Evolutionary conservation across 2,797 vertebrate genomes (phyloP), one percentile per base, ranked within the genome.

Genomic region (Sebastes dallii): DNA sequence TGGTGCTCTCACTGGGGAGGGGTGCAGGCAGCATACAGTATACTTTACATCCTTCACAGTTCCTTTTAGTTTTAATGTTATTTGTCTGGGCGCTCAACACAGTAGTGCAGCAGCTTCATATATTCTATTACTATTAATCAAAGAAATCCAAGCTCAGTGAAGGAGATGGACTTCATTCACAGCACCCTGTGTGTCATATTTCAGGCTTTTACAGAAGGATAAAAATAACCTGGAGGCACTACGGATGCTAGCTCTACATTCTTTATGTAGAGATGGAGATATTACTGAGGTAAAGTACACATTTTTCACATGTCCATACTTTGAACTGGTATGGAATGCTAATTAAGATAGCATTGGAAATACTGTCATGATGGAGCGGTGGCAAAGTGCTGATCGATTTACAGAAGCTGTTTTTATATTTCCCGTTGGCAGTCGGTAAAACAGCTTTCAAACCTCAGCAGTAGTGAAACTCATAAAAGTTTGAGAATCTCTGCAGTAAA

Each of bases 221-320:
- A 94, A 90, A 89, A 94, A 96, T 90, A 98, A 97, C 89, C 92
- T 97, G 83, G 98, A 99, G 90, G 98, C 97, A 2, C 87, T 98
- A 61, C 96, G 96, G 91, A 98, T 99, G 96, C 92, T 98, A 75
- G 96, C 96, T 10, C 88, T 99, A 18, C 91, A 98, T 90, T 96
- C 96, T 67, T 92, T 99, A 27, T 99, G 99, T 85, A 95, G 97
- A 81, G 97, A 98, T 39, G 98, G 98, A 68, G 95, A 99, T 86
- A 77, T 97, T 24, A 77, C 91, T 36, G 96, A 97, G 97, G 99
- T 98, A 92, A 92, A 90, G 76, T 29, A 25, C 20, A 54, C n/a
- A 18, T 46, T 80, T 67, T 67, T 68, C 34, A 65, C 8, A 30
- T 34, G 5, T n/a, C 65, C 25, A 59, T 16, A 34, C 12, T 52